Conservation (phyloP, 2,113 vertebrate species). For the Galbula dea region DNA sequence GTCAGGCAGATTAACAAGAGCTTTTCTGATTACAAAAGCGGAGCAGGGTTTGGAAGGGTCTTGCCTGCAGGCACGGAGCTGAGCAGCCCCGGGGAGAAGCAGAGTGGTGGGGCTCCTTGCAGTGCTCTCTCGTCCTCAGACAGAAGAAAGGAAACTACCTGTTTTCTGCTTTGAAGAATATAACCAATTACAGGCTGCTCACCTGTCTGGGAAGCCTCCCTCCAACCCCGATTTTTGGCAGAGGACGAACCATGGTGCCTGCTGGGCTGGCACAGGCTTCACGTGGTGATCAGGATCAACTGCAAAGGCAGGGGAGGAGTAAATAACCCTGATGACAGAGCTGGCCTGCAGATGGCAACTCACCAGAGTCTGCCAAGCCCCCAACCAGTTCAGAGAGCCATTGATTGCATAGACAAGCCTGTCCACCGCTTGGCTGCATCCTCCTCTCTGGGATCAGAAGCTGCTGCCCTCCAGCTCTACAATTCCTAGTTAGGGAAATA, state of each 20-base stretch:
- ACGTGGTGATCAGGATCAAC: background rate
- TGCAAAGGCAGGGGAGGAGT: background rate
- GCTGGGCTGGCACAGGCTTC: accelerated
- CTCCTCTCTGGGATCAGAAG: background rate
- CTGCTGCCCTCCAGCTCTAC: background rate
- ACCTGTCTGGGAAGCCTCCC: background rate
- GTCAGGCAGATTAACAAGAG: background rate
- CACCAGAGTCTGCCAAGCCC: background rate
- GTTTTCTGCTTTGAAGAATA: background rate
- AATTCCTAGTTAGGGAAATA: background rate
- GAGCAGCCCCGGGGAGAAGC: background rate
- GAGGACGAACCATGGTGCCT: accelerated
- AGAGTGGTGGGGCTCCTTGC: background rate
- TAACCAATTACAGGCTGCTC: accelerated
- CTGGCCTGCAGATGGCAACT: background rate
- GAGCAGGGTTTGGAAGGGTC: background rate
- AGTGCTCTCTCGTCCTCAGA: background rate
- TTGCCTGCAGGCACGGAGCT: background rate
- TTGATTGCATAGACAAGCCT: accelerated
- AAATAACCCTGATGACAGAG: background rate
- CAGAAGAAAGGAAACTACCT: background rate
- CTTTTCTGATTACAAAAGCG: background rate
- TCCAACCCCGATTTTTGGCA: background rate
- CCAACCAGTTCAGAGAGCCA: background rate
- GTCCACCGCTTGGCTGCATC: background rate